Evolutionary conservation across 1,140 invertebrate genomes (phyloP), one percentile per base, ranked within the genome.

Genomic region (Sitodiplosis mosellana): DNA sequence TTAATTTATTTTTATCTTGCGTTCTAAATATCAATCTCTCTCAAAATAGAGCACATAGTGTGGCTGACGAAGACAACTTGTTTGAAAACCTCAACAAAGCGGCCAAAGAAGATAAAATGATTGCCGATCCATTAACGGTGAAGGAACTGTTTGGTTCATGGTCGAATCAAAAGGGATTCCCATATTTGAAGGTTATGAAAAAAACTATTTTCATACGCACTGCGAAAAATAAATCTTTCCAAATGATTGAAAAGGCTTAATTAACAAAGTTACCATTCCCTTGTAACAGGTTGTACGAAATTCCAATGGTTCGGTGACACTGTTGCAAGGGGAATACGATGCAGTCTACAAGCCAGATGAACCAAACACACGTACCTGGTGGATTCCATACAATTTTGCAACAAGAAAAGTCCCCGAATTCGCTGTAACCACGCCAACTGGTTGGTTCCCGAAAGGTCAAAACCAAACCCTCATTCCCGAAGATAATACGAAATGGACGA

Each of bases 191-290:
- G 12, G 12, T 38, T 3, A 7, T 12, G 36, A 38, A 34, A 34
- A 34, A 34, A 14, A 8, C 33, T 34, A 8, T 7, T 34, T 14
- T 8, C 7, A 34, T 34, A 14, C 7, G 7, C 33, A 34, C 7
- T 34, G 33, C 33, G 7, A 34, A 34, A 34, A 8, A 34, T 34
- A 34, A 34, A 34, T 34, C 7, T 34, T 34, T 8, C 33, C 55
- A 63, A 66, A 1, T 66, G 78, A 50, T 72, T 79, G 69, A 66
- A 75, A 45, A 76, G 77, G 1, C 84, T 81, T 80, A 74, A 73
- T 1, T 56, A 75, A 14, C 76, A 82, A 58, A 75, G 70, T 46
- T 69, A 73, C 34, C 79, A 74, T n/a, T 58, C 81, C 81, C 0
- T 54, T 81, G 1, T 56, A 84, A 18, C 77, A 59, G 1, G 70